phyloP scores from a whole-genome alignment of 2,888 invertebrate species.

The Napeogenes inachia region DNA sequence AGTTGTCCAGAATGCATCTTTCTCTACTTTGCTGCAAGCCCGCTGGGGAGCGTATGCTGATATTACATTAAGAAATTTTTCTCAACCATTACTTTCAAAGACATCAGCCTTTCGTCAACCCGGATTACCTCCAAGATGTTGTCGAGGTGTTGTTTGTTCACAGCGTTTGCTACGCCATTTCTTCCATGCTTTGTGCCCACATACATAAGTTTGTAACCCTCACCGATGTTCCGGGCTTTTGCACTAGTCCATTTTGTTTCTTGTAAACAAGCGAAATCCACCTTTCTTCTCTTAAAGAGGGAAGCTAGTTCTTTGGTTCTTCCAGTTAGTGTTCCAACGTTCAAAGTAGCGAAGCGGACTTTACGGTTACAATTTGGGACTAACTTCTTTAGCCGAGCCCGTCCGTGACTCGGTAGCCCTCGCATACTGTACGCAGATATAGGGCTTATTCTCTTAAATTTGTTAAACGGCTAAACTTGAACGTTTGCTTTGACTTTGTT shows the following conservation, averaged over 20 bases:
- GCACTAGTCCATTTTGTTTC: conserved; percentile 12
- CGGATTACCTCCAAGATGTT: conserved; percentile 14
- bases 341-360: neutral
- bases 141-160: conserved; percentile 6
- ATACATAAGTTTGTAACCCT: conserved; percentile 21
- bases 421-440: too few species aligned
- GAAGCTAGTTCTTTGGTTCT: conserved; percentile 15
- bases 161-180: conserved; percentile 20
- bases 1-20: conserved; percentile 7
- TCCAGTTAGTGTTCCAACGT: conserved; percentile 14
- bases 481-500: too few species aligned
- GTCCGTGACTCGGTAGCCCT: too few species aligned
- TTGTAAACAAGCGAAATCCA: conserved; percentile 12
- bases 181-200: conserved; percentile 9
- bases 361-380: too few species aligned
- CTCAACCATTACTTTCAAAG: conserved; percentile 12
- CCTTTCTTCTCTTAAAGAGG: conserved; percentile 13
- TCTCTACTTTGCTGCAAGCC: conserved; percentile 13
- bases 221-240: conserved; percentile 19
- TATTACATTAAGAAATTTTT: conserved; percentile 13
- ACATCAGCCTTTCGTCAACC: conserved; percentile 11
- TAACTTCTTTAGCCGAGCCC: too few species aligned
- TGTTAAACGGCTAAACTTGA: too few species aligned
- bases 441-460: too few species aligned
- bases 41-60: conserved; percentile 17